phyloP scores from a whole-genome alignment of 2,113 vertebrate species.

The Lycaon pictus region DNA sequence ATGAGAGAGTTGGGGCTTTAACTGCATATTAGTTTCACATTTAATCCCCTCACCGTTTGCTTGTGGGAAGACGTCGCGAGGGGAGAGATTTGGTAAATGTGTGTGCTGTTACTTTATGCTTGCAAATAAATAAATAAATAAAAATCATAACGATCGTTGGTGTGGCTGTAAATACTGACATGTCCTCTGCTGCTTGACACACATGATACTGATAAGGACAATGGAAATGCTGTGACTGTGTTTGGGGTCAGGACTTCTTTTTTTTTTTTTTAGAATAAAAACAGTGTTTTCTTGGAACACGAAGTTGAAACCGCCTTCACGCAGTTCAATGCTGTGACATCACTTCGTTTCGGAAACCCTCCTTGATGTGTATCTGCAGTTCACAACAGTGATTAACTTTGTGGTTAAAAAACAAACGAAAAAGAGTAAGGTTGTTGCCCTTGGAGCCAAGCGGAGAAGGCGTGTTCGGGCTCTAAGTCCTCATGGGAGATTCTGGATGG shows the following conservation, averaged over 20 bases:
- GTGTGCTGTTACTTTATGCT: background rate
- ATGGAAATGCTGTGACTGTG: background rate
- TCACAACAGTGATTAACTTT: constrained; percentile 29
- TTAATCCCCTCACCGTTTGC: background rate
- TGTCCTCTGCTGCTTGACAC: background rate
- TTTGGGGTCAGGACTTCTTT: background rate
- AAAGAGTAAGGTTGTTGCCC: background rate
- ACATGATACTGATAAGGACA: constrained; percentile 18
- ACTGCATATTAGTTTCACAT: background rate
- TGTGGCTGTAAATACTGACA: background rate
- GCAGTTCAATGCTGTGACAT: background rate
- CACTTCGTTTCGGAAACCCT: constrained; percentile 42
- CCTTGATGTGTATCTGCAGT: background rate
- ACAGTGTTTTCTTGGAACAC: constrained; percentile 44
- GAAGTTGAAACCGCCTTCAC: constrained; percentile 40
- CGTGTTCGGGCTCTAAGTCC: background rate
- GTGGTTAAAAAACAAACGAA: constrained; percentile 42
- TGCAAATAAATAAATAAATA: background rate
- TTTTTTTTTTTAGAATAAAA: constrained; percentile 25
- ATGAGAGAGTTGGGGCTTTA: background rate
- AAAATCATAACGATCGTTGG: background rate
- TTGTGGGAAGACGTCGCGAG: background rate
- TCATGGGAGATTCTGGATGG: background rate
- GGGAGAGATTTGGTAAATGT: background rate
- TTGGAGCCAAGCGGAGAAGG: background rate